phyloP scores from a whole-genome alignment of 2,797 vertebrate genomes.

The Thaleichthys pacificus region DNA sequence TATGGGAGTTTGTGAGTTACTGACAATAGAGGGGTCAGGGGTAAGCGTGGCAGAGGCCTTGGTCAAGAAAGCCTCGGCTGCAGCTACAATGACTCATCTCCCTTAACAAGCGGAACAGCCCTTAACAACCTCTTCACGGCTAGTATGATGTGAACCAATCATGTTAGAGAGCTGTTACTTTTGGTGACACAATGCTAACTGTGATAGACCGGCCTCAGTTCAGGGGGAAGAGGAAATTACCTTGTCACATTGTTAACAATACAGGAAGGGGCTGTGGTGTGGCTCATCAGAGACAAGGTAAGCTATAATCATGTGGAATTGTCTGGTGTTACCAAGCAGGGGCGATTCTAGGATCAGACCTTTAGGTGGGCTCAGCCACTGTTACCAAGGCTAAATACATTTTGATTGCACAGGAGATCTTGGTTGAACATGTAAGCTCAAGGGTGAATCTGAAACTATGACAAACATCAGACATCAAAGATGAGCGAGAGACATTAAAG shows the following conservation, averaged over 20 bases:
- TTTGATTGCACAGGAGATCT: neutral
- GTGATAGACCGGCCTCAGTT: neutral
- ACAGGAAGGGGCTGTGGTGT: too few species aligned
- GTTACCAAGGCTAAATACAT: too few species aligned
- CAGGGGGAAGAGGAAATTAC: too few species aligned
- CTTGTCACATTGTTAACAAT: too few species aligned
- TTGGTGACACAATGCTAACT: constrained; percentile 46
- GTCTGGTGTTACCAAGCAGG: too few species aligned
- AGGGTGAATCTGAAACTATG: constrained; percentile 29
- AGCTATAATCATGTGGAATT: too few species aligned
- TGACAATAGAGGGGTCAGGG: constrained; percentile 55
- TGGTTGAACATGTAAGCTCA: constrained; percentile 4
- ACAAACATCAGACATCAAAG: constrained; percentile 41
- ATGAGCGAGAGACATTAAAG: constrained; percentile 38
- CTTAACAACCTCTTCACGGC: constrained; percentile 55
- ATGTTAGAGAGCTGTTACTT: constrained; percentile 41
- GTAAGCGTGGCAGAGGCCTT: constrained; percentile 55
- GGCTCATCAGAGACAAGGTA: too few species aligned
- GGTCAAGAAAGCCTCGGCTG: constrained; percentile 60
- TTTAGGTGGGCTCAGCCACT: too few species aligned
- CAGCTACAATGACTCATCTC: constrained; percentile 68
- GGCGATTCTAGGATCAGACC: too few species aligned
- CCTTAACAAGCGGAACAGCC: constrained; percentile 66
- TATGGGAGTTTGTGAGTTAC: constrained; percentile 67
- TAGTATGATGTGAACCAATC: constrained; percentile 61